Evolutionary conservation across 53 echinoderm and acorn worm species (phyloP), one percentile per base, ranked within the genome.

Genomic region (Pentamera pediparva): DNA sequence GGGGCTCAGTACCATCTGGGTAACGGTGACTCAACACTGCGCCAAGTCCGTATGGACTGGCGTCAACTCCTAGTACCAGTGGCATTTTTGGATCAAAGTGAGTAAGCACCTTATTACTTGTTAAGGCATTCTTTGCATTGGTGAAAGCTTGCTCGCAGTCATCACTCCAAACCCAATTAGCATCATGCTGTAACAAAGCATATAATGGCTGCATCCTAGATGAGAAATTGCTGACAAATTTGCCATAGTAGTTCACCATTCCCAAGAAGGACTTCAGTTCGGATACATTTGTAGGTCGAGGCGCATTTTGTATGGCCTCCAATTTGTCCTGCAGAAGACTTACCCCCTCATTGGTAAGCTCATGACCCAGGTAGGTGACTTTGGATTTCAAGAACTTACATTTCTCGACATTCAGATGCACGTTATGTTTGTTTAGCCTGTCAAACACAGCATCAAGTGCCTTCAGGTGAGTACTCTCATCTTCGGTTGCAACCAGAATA

Each of bases 211-310:
- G 74, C 41, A 75, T 63, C 62, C 35, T 69, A 50, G 86, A 53
- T 22, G 76, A 43, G 4, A 81, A 35, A 62, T 86, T 76, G 40
- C 39, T 64, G 29, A 76, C 30, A 57, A 81, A 86, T 40, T 81
- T 86, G 32, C 86, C 86, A 67, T 84, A 84, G 69, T 78, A 84
- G 32, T 78, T 84, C 22, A 84, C 32, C 55, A 84, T 57, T 13
- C 84, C 86, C 2, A 81, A 39, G 33, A 76, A 86, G 17, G 69
- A 86, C 39, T 76, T 72, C 48, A 86, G 61, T 67, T 86, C 86
- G 12, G 67, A 45, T 3, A 81, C 69, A 47, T 86, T 86, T 33
- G 50, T 78, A 30, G 79, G 84, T 35, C 71, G 79, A 56, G 84
- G 84, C 35, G 84, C 79, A 45, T 61, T 61, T 41, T 34, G n/a